Evolutionary conservation across 2,113 vertebrate species (phyloP), one percentile per base, ranked within the genome.

Genomic region (Catharus fuscescens): DNA sequence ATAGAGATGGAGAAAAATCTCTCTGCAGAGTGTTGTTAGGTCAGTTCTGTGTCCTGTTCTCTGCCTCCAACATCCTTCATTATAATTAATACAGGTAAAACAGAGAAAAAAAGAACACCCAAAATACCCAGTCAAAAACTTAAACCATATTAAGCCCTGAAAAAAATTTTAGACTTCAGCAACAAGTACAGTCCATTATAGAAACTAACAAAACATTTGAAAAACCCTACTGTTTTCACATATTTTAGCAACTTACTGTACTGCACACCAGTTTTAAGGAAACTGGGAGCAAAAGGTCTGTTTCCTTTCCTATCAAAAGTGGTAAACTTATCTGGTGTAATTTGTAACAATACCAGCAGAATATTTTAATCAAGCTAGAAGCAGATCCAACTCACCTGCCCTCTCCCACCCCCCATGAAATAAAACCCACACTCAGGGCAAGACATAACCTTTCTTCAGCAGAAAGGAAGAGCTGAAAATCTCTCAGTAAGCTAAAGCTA

Each of bases 61-160:
- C 62, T 94, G 53, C 81, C 87, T 91, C 57, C 62, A 93, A 64
- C 67, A 82, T 45, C 36, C 65, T 89, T 88, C 31, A 71, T 91
- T 79, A 54, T 11, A 76, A 80, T 80, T 70, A 90, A 92, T 62
- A 94, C 18, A 66, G 15, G 53, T 67, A 88, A 96, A 96, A 77
- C 48, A 87, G 65, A 50, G 21, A 40, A 62, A 86, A 88, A 88
- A 88, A 67, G 40, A 80, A 88, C 25, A 90, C 7, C 23, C 19
- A 6, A 66, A 83, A 76, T 11, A 80, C 12, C 24, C 61, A 86
- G 38, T 34, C 24, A 45, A 44, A 81, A 93, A 29, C 40, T 93
- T 86, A 74, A 86, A 78, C 21, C 44, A 48, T 47, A 64, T 87
- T 48, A 93, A 71, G 26, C 40, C 45, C 85, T 90, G 67, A 21